Base-by-base conservation (phyloP, 1,140 invertebrate species). In the Calycopis cecrops region DNA sequence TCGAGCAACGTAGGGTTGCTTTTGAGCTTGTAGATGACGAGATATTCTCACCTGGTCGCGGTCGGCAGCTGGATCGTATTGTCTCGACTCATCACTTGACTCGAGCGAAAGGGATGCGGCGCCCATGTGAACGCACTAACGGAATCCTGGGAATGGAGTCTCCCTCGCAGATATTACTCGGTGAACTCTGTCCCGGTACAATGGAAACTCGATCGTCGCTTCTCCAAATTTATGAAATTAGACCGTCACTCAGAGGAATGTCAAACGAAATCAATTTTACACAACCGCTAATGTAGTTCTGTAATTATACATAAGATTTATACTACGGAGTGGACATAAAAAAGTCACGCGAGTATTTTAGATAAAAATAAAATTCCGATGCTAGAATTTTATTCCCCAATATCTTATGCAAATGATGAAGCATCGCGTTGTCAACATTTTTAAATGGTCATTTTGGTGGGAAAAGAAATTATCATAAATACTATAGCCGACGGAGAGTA, bases 31-130 rank as follows among this genome's bases (percentile, higher is more conserved):
- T 14, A 11, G 21, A 52, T 48, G 12, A 2, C 28, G 38, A 34
- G 63, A 38, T 56, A 48, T 65, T 70, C 65, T 84, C 81, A 80
- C 81, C 81, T 80, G 83, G 80, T 60, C 54, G 52, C 54, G 67
- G 69, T 60, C 74, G 73, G 80, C 79, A 76, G 78, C 78, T 79
- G 75, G 72, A 64, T 59, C 71, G 63, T 64, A 68, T 80, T 85
- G 82, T 83, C 69, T 71, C 59, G 58, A 58, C 69, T 73, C 78
- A 76, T 85, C 83, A 84, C 79, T 85, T 85, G 83, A 84, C 79
- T 84, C 76, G 69, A 51, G 67, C 69, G 70, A 83, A 86, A 86
- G 83, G 83, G 83, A 83, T 85, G 80, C 70, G 65, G 60, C 67
- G 65, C 67, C 62, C 77, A 75, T 85, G 81, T 76, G 79, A 81